These are phyloP conservation scores for Lottia scabra DNA, from an alignment of 2,888 invertebrate species.

Conservation along the genomic window DNA sequence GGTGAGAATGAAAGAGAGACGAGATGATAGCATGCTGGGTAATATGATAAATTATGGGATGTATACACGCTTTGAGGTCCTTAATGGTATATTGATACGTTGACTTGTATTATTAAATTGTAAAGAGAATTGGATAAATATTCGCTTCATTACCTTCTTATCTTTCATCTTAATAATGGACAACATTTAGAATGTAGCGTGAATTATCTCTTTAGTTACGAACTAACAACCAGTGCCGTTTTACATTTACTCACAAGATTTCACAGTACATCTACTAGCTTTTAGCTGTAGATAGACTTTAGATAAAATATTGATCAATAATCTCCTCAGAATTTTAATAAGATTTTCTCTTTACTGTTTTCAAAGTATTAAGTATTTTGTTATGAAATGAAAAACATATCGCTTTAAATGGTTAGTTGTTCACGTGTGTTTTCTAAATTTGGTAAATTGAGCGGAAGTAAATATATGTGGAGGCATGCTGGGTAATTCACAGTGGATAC, in stretches of 20 bases:
- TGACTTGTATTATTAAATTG: neutral
- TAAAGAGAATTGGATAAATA: neutral
- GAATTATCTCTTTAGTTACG: neutral
- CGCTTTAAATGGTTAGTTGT: too few species aligned
- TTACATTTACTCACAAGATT: too few species aligned
- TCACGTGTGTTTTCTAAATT: neutral
- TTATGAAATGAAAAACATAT: too few species aligned
- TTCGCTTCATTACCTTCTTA: slow-evolving; percentile 1
- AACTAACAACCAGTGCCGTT: too few species aligned
- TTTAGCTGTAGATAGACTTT: too few species aligned
- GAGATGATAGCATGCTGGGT: neutral
- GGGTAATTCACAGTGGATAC: neutral
- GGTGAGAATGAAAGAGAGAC: neutral
- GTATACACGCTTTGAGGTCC: slow-evolving; percentile 3
- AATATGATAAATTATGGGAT: slow-evolving; percentile 3
- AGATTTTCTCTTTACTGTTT: too few species aligned
- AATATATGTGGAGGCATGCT: slow-evolving; percentile 4
- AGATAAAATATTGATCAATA: too few species aligned
- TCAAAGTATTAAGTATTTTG: too few species aligned
- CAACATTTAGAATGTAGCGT: slow-evolving; percentile 1
- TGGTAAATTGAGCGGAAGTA: slow-evolving; percentile 6
- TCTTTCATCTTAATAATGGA: slow-evolving; percentile 2
- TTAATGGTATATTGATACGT: slow-evolving; percentile 1
- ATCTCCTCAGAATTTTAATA: too few species aligned
- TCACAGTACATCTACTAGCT: too few species aligned